Evolutionary conservation across 2,888 invertebrate species (phyloP).

Genomic region (Drosophila ezoana): DNA sequence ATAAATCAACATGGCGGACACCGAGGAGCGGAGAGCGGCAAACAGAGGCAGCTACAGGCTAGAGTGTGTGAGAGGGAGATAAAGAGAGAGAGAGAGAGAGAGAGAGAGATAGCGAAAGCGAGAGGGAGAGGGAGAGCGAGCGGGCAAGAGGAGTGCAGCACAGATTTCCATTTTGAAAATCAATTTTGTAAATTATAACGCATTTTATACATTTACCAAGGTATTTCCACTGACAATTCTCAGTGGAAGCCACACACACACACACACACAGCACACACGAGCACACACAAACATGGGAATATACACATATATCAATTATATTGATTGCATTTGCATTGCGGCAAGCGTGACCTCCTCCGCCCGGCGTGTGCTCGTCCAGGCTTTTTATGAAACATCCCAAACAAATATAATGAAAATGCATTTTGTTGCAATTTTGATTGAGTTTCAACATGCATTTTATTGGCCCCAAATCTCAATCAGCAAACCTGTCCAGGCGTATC

Average conservation of each 20-base stretch:
- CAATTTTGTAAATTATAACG: conserved; percentile 66
- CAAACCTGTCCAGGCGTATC: conserved; percentile 17
- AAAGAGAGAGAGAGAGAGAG: background rate
- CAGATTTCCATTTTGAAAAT: conserved; percentile 57
- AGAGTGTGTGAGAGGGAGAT: too few species aligned
- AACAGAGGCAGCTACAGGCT: background rate
- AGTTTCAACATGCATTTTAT: conserved; percentile 56
- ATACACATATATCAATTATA: conserved; percentile 68
- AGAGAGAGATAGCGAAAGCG: background rate
- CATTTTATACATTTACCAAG: conserved; percentile 46
- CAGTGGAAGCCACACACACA: conserved; percentile 41
- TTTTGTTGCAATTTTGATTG: conserved; percentile 75
- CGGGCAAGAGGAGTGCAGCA: background rate
- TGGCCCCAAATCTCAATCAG: conserved; percentile 29
- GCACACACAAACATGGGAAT: background rate
- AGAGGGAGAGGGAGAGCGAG: background rate
- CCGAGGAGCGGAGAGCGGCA: background rate
- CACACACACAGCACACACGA: background rate
- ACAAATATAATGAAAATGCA: conserved; percentile 72
- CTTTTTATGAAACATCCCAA: conserved; percentile 36
- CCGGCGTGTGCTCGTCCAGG: background rate
- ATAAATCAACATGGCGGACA: conserved; percentile 63
- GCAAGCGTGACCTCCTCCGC: conserved; percentile 16
- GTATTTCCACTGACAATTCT: conserved; percentile 44
- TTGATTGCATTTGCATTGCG: conserved; percentile 77